These are phyloP conservation scores for Scytalopus superciliaris DNA, from an alignment of 2,113 vertebrate genomes.

Conservation along the genomic window DNA sequence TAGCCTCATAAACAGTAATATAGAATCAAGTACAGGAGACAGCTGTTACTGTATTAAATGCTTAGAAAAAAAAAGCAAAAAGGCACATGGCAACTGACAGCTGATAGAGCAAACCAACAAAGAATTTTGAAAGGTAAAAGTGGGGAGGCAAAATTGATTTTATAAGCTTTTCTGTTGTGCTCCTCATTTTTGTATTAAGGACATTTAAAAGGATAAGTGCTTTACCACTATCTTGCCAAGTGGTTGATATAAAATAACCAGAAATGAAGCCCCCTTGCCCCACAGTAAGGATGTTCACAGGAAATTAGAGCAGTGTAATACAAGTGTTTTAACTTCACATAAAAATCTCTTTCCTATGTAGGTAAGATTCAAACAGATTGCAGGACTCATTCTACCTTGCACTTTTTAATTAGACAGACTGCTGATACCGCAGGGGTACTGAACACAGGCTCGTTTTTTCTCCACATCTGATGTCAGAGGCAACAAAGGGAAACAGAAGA, in stretches of 20 bases:
- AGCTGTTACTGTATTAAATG: neutral
- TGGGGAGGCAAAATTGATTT: neutral
- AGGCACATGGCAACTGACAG: neutral
- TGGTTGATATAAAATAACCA: neutral
- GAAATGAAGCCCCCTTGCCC: neutral
- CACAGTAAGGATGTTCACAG: neutral
- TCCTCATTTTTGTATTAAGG: neutral
- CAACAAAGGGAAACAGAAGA: conserved; percentile 2
- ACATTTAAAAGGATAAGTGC: neutral
- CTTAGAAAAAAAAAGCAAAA: neutral
- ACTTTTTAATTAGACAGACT: conserved; percentile 52
- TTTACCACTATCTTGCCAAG: neutral
- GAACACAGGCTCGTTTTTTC: conserved; percentile 9
- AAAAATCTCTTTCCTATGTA: neutral
- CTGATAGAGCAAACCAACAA: neutral
- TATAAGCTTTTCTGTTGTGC: neutral
- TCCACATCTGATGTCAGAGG: neutral
- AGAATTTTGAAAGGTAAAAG: neutral
- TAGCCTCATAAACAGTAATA: neutral
- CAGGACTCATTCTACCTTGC: conserved; percentile 42
- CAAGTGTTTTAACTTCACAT: conserved; percentile 1
- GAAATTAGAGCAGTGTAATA: neutral
- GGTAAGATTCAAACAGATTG: conserved; percentile 45
- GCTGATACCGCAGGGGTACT: neutral
- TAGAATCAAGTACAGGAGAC: neutral